phyloP scores from a whole-genome alignment of 2,797 vertebrate species.

The Rhinophrynus dorsalis region DNA sequence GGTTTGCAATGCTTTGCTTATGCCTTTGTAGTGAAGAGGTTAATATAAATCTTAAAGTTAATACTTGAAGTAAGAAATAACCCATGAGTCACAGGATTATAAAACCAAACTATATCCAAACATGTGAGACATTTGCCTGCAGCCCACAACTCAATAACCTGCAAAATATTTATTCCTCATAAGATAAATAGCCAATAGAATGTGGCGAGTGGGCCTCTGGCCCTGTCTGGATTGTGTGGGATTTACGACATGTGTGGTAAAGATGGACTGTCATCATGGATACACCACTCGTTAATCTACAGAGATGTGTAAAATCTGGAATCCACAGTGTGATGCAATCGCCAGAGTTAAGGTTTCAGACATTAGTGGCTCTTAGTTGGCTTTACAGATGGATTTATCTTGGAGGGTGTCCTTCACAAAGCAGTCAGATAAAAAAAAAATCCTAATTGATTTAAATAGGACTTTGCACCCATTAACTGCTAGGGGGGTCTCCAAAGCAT shows the following conservation, averaged over 20 bases:
- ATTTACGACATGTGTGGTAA: conserved; percentile 20
- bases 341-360: not conserved
- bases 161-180: conserved; percentile 41
- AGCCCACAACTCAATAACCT: conserved; percentile 27
- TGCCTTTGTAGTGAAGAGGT: not conserved
- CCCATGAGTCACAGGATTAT: conserved; percentile 26
- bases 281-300: not conserved
- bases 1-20: too few relatives aligned
- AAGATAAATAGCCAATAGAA: conserved; percentile 33
- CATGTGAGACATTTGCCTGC: not conserved
- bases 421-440: too few relatives aligned
- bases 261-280: conserved; percentile 22
- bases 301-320: not conserved
- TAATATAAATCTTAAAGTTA: too few relatives aligned
- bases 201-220: not conserved
- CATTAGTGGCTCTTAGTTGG: not conserved
- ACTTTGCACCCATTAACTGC: too few relatives aligned
- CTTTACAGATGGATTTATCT: not conserved
- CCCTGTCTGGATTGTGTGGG: conserved; percentile 12
- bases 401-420: too few relatives aligned
- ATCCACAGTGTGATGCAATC: not conserved
- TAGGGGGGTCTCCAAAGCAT: too few relatives aligned
- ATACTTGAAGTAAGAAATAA: too few relatives aligned
- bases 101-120: conserved; percentile 26
- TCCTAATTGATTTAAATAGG: too few relatives aligned